These are phyloP conservation scores for Ischnus inquisitorius DNA, from an alignment of 2,888 invertebrate species.

Conservation along the genomic window DNA sequence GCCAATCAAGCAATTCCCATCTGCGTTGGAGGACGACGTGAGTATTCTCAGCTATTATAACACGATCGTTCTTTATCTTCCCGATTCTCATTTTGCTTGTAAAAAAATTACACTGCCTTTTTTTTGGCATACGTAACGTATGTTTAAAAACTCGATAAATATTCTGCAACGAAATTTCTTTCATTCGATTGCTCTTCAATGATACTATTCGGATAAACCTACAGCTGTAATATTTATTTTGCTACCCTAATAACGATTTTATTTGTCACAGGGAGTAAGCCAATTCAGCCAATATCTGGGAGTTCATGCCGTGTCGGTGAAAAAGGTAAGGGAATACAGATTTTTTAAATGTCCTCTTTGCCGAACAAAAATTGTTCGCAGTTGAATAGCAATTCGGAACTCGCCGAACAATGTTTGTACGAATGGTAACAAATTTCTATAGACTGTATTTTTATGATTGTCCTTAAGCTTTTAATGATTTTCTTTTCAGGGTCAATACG, in stretches of 20 bases:
- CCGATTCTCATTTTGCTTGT: too few relatives aligned
- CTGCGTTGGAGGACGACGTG: conserved; percentile 94
- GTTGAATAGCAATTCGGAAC: neutral
- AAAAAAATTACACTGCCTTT: too few relatives aligned
- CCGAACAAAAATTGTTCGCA: neutral
- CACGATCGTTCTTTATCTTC: neutral
- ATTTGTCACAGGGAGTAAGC: conserved; percentile 6
- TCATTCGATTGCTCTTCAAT: too few relatives aligned
- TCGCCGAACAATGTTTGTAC: neutral
- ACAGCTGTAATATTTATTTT: too few relatives aligned
- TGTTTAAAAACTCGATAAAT: too few relatives aligned
- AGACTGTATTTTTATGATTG: neutral
- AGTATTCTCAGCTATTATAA: conserved; percentile 78
- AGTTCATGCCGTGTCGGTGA: conserved; percentile 92
- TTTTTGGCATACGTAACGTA: too few relatives aligned
- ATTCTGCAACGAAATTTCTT: too few relatives aligned
- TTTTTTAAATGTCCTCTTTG: neutral
- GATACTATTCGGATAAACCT: too few relatives aligned
- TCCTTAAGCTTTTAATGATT: neutral
- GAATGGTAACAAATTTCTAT: neutral
- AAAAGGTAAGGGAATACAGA: conserved; percentile 89
- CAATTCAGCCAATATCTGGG: conserved; percentile 88
- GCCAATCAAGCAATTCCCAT: conserved; percentile 94
- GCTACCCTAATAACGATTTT: neutral
- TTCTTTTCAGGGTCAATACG: conserved; percentile 89